These are phyloP conservation scores for Lerista edwardsae DNA, from an alignment of 2,797 vertebrate genomes.

Conservation along the genomic window DNA sequence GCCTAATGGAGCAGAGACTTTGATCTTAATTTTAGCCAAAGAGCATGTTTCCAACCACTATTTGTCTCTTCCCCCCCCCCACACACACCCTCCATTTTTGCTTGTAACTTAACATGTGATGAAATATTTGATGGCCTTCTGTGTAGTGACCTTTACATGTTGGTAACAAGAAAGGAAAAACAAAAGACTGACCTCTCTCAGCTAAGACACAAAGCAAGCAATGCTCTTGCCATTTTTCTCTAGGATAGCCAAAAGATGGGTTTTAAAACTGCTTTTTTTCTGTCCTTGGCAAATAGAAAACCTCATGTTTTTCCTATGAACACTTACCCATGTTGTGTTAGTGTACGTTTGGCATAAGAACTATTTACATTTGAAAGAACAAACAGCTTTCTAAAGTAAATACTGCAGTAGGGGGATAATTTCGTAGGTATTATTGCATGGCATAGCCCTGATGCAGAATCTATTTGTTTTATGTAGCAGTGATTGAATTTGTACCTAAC, in stretches of 20 bases:
- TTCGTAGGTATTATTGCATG: background rate
- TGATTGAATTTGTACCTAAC: background rate
- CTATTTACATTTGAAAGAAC: background rate
- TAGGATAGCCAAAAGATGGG: constrained; percentile 8
- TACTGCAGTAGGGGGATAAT: background rate
- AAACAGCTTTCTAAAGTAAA: background rate
- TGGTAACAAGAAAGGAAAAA: background rate
- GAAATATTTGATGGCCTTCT: constrained; percentile 20
- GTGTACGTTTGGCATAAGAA: background rate
- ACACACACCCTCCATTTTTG: constrained; percentile 3
- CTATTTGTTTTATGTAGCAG: no score
- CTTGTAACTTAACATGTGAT: constrained; percentile 29
- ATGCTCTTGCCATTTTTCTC: background rate
- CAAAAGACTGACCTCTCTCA: background rate
- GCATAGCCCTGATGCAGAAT: background rate
- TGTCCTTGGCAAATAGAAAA: background rate
- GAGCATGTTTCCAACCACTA: constrained; percentile 47
- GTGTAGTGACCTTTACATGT: background rate
- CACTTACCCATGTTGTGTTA: background rate
- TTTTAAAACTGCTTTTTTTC: no score
- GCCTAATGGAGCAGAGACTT: constrained; percentile 33
- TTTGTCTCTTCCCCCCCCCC: constrained; percentile 33
- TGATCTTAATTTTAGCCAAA: constrained; percentile 38
- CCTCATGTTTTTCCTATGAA: constrained; percentile 4
- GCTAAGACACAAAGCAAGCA: background rate